Evolutionary conservation across 2,113 vertebrate genomes (phyloP), one percentile per base, ranked within the genome.

Genomic region (Gopherus flavomarginatus): DNA sequence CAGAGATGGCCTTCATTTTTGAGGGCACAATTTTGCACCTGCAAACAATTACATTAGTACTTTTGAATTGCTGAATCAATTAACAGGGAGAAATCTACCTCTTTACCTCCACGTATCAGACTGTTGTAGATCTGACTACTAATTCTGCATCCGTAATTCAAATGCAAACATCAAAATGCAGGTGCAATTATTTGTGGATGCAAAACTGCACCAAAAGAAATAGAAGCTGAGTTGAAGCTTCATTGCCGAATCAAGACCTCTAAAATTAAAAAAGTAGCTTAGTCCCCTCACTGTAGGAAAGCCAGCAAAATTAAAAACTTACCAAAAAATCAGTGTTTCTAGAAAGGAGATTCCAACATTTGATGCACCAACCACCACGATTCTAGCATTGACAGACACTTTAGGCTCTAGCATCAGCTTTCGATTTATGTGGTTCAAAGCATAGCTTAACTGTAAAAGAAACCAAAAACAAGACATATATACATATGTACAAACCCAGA

Each of bases 341-440:
- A 99, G 98, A 96, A 99, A 99, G 81, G 99, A 98, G 87, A 99
- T 98, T 44, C 98, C 99, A 6, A 99, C 99, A 87, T 98, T 98
- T 0, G 99, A 99, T 1, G 99, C 99, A 42, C 99, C 99, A 83
- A 99, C 99, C 82, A 99, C 99, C 90, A 99, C 99, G 9, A 99
- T 98, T 97, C 98, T 98, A 94, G 97, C 97, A 90, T 99, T 99
- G 85, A 99, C 31, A 59, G 97, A 98, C 27, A 98, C 96, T 97
- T 99, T 99, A 1, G 99, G 98, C 95, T 99, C 98, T 98, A 99
- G 90, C 2, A 98, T 98, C 87, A 99, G 97, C 94, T 99, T 99
- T 85, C 99, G 98, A 97, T 99, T 99, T 81, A 98, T 98, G 96
- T 99, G 99, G 96, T 98, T 98, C 95, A 99, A 97, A 38, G 99